Base-by-base conservation (phyloP, 2,888 invertebrate species). In the Hypolimnas misippus region DNA sequence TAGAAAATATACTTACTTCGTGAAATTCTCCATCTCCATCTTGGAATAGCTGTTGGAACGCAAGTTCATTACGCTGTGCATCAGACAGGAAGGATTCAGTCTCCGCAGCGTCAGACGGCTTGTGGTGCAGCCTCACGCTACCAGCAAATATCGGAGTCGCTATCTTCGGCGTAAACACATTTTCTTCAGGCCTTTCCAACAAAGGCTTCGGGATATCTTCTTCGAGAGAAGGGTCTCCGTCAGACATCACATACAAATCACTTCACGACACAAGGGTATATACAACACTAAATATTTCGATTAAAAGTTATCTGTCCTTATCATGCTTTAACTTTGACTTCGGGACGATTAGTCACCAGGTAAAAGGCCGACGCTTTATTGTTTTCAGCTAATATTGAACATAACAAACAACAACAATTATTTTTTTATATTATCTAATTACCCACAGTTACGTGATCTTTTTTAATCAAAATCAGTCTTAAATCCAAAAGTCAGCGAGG, bases 171-270 rank as follows among this genome's bases (percentile, higher is more conserved):
- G 88, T 87, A 69, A 89, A 92, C 64, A 91, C 89, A 89, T 91
- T 89, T 65, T 88, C 90, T 68, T 91, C 91, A 5, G 77, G 75
- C 67, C 75, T 82, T 53, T 82, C 83, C 25, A 91, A 74, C 67
- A 92, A 76, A 63, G 90, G 87, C 72, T 84, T 84, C 19, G 92
- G 92, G 60, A 88, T 76, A 70, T 89, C 90, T 76, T 92, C 92
- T 78, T 92, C 92, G 51, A 92, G 83, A 62, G 92, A 92, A 74
- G 92, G 92, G 70, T 89, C 89, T 50, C 92, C 92, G 87, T 92
- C 92, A 76, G 92, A 92, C 92, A 92, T 92, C 76, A 89, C 90
- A 86, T 66, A 66, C 14, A 58, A 61, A 52, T 33, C 61, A 50
- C 53, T 52, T 25, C 31, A 49, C 52, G 49, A 49, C 51, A 44